phyloP scores from a whole-genome alignment of 2,888 invertebrate species.

The Zaprionus bogoriensis region DNA sequence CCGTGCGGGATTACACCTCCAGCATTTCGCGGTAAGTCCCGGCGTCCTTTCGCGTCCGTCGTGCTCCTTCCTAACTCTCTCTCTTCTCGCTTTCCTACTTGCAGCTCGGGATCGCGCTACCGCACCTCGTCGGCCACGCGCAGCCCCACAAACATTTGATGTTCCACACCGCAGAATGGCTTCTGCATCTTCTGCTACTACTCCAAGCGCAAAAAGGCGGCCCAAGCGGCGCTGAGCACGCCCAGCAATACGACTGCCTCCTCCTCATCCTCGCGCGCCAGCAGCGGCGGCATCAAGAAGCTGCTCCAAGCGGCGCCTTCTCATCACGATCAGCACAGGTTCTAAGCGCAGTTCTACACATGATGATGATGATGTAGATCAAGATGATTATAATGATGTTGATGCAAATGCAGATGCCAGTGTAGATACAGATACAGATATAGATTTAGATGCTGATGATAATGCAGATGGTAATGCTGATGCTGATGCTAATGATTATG shows the following conservation, averaged over 20 bases:
- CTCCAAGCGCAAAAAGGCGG: conserved; percentile 71
- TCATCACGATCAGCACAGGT: conserved; percentile 58
- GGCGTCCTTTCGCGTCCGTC: not conserved
- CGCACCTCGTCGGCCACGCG: conserved; percentile 81
- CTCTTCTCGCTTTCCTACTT: not conserved
- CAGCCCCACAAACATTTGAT: conserved; percentile 83
- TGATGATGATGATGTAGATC: no score
- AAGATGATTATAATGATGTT: no score
- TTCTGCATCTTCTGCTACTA: conserved; percentile 82
- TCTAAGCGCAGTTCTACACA: conserved; percentile 56
- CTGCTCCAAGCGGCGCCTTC: conserved; percentile 41
- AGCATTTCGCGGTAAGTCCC: conserved; percentile 75
- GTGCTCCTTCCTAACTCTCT: not conserved
- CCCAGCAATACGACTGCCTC: conserved; percentile 62
- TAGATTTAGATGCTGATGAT: no score
- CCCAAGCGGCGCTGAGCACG: conserved; percentile 24
- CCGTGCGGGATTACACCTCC: conserved; percentile 73
- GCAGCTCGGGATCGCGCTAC: conserved; percentile 79
- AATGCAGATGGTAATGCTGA: no score
- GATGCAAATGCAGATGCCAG: no score
- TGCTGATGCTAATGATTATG: no score
- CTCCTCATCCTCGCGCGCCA: conserved; percentile 68
- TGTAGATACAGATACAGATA: no score
- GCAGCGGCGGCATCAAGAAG: conserved; percentile 61
- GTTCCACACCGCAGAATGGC: conserved; percentile 82